phyloP scores from a whole-genome alignment of 2,888 invertebrate species.

The Phanerotoma sp. region DNA sequence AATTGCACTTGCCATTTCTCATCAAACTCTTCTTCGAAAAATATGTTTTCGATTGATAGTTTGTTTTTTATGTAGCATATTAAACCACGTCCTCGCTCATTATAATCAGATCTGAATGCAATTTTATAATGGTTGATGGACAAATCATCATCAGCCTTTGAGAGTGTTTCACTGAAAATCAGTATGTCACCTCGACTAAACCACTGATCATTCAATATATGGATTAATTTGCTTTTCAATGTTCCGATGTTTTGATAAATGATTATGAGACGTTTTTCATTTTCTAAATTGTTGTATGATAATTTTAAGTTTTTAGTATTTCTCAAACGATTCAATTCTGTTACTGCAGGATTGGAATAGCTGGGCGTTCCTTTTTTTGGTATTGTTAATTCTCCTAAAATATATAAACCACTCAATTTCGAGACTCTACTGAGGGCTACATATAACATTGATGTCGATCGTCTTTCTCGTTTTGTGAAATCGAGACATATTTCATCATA shows the following conservation, averaged over 20 bases:
- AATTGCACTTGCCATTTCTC: slow-evolving; percentile 4
- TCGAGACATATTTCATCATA: not conserved
- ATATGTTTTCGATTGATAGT: not conserved
- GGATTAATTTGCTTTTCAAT: slow-evolving; percentile 9
- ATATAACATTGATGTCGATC: not conserved
- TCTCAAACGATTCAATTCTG: slow-evolving; percentile 1
- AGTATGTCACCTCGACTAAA: not conserved
- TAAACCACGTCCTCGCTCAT: not conserved
- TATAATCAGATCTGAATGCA: not conserved
- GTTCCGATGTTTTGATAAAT: slow-evolving; percentile 15
- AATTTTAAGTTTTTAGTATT: not conserved
- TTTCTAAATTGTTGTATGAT: slow-evolving; percentile 4
- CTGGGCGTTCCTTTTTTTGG: not conserved
- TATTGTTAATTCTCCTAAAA: slow-evolving; percentile 1
- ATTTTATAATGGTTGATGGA: not conserved
- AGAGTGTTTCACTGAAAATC: not conserved
- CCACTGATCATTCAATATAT: slow-evolving; percentile 12
- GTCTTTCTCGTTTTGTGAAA: not conserved
- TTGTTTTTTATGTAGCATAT: not conserved
- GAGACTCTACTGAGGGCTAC: slow-evolving; percentile 9
- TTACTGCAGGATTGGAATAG: not conserved
- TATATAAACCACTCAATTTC: slow-evolving; percentile 15
- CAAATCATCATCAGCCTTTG: not conserved
- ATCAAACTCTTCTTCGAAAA: not conserved
- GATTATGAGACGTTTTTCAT: slow-evolving; percentile 5